These are phyloP conservation scores for Falco cherrug DNA, from an alignment of 2,797 vertebrate species.

Conservation along the genomic window DNA sequence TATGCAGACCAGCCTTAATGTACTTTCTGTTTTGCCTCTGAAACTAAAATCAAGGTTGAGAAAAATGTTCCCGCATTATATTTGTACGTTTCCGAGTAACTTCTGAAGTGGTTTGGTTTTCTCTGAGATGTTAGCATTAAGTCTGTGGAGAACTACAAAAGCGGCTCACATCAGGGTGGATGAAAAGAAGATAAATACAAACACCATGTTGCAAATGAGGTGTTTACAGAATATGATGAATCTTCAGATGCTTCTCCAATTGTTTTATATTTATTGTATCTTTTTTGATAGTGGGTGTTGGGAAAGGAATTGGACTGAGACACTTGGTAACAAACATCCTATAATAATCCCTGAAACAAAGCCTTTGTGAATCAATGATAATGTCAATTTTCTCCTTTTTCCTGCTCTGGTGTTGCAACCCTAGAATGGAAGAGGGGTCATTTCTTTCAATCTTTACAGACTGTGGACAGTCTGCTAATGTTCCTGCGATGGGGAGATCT, in stretches of 20 bases:
- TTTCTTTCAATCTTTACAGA: neutral
- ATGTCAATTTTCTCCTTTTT: neutral
- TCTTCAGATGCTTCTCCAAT: neutral
- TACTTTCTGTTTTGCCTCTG: constrained; percentile 36
- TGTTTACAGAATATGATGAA: constrained; percentile 9
- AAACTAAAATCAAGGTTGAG: constrained; percentile 3
- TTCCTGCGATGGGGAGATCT: neutral
- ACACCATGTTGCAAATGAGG: constrained; percentile 5
- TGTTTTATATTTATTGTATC: neutral
- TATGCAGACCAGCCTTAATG: neutral
- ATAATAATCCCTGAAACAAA: neutral
- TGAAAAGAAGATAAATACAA: constrained; percentile 40
- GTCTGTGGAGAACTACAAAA: constrained; percentile 36
- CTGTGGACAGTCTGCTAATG: neutral
- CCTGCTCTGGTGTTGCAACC: neutral
- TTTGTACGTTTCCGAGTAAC: neutral
- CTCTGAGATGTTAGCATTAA: neutral
- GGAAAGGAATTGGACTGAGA: neutral
- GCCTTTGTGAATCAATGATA: neutral
- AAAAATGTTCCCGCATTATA: neutral
- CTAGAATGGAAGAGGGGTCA: neutral
- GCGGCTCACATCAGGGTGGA: neutral
- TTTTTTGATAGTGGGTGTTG: neutral
- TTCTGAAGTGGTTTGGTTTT: constrained; percentile 29
- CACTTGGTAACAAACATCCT: neutral